Evolutionary conservation across 2,113 vertebrate species (phyloP).

Genomic region (Malaclemys terrapin): DNA sequence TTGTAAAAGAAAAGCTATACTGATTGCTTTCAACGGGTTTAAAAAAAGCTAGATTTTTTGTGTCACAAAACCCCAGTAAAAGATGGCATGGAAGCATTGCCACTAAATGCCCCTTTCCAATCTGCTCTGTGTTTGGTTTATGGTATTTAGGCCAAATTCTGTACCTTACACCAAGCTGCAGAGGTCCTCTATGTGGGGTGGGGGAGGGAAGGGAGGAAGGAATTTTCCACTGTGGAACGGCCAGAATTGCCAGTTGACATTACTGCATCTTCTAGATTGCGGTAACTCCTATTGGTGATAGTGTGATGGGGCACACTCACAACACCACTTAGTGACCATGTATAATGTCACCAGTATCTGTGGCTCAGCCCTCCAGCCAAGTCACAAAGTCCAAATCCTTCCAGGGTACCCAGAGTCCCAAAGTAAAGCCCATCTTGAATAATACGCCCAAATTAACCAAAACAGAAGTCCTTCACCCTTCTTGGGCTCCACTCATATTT

Average conservation of each 20-base stretch:
- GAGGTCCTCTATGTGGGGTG: neutral
- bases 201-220: neutral
- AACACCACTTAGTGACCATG: neutral
- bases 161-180: neutral
- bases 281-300: neutral
- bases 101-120: neutral
- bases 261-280: neutral
- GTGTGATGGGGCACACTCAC: neutral
- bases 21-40: neutral
- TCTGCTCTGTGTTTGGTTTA: neutral
- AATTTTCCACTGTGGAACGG: neutral
- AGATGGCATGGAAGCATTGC: neutral
- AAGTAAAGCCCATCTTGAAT: neutral
- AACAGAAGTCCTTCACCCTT: neutral
- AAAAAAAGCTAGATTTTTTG: constrained; percentile 4
- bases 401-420: neutral
- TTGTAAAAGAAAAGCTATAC: neutral
- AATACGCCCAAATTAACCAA: neutral
- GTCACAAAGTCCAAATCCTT: neutral
- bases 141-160: neutral
- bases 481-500: neutral
- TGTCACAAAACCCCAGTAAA: neutral
- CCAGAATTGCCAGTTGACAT: neutral
- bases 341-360: neutral
- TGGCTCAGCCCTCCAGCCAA: neutral